Conservation (phyloP, 2,797 vertebrate species). For the Fistularia tabacaria region DNA sequence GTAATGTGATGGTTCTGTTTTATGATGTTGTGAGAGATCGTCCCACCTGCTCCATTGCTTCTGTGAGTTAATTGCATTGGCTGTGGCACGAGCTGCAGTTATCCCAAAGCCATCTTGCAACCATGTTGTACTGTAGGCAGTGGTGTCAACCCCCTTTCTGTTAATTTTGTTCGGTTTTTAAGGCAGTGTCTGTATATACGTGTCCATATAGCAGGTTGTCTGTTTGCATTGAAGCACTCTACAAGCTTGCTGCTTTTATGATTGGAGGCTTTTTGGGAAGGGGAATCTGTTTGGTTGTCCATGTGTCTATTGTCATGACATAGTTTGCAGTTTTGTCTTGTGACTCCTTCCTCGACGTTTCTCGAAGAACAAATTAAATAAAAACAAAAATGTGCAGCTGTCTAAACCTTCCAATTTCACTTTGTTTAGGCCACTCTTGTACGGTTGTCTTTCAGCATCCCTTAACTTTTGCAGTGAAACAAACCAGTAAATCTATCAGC, state of each 20-base stretch:
- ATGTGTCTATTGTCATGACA: constrained; percentile 25
- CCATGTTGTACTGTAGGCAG: constrained; percentile 11
- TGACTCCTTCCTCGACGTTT: constrained; percentile 25
- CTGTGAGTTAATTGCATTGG: constrained; percentile 30
- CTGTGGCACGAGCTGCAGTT: constrained; percentile 4
- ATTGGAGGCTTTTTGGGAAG: background rate
- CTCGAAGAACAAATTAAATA: constrained; percentile 25
- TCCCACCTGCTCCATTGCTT: constrained; percentile 27
- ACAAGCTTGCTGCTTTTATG: constrained; percentile 2
- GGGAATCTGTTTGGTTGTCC: constrained; percentile 3
- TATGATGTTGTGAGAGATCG: constrained; percentile 31
- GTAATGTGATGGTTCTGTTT: constrained; percentile 45
- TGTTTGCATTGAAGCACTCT: no score
- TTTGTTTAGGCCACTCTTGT: constrained; percentile 3
- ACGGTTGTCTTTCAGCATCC: constrained; percentile 34
- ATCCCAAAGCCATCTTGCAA: constrained; percentile 1
- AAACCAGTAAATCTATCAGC: constrained; percentile 37
- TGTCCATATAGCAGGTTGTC: background rate
- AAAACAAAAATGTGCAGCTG: constrained; percentile 36
- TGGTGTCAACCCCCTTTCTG: constrained; percentile 16
- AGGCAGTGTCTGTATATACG: constrained; percentile 16
- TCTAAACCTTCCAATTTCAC: constrained; percentile 37
- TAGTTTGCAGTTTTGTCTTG: constrained; percentile 50
- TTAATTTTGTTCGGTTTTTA: constrained; percentile 9
- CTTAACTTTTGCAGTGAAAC: constrained; percentile 28